Evolutionary conservation across 2,113 vertebrate genomes (phyloP).

Genomic region (Rattus norvegicus): GRCr8 NC_086020.1:123587501-123588000

Average conservation of each 20-base stretch:
- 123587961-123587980: not conserved
- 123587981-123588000: not conserved
- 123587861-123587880: too few species aligned
- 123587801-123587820: not conserved
- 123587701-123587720: too few species aligned
- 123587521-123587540: not conserved
- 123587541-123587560: not conserved
- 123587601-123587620: not conserved
- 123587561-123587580: not conserved
- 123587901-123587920: not conserved
- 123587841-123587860: not conserved
- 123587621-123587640: not conserved
- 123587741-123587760: not conserved
- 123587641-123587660: not conserved
- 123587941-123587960: not conserved
- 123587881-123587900: not conserved
- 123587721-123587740: not conserved
- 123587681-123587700: not conserved
- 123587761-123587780: not conserved
- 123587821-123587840: not conserved
- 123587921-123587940: not conserved
- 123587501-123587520: not conserved
- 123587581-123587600: too few species aligned
- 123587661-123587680: not conserved
- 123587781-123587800: not conserved